These are phyloP conservation scores for Mustela nigripes DNA, from an alignment of 2,113 vertebrate species.

Conservation along the genomic window DNA sequence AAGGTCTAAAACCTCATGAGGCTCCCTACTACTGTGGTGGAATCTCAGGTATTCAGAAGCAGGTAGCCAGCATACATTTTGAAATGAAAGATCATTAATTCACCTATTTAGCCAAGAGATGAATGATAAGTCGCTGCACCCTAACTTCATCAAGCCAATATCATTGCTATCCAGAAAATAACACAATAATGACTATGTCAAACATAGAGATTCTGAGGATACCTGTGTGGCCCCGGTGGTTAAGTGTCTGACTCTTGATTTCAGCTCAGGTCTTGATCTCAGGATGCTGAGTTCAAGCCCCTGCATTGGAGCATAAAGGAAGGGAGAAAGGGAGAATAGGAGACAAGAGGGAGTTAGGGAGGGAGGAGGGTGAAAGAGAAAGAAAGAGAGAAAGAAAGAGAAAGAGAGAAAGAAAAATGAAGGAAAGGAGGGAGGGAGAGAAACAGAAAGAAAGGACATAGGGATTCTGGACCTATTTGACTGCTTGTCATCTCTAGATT, in stretches of 20 bases:
- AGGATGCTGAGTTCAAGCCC: too few relatives aligned
- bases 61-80: not conserved
- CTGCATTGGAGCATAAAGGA: too few relatives aligned
- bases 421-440: too few relatives aligned
- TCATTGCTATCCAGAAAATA: not conserved
- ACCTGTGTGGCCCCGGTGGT: not conserved
- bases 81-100: not conserved
- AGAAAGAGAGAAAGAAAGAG: too few relatives aligned
- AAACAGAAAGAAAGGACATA: not conserved
- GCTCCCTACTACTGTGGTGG: not conserved
- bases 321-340: too few relatives aligned
- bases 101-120: not conserved
- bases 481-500: not conserved
- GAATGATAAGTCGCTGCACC: not conserved
- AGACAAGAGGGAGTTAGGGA: too few relatives aligned
- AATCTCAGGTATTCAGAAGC: not conserved
- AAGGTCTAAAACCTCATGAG: not conserved
- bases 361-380: too few relatives aligned
- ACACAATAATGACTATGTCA: not conserved
- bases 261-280: too few relatives aligned
- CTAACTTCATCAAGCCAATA: not conserved
- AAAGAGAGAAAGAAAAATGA: too few relatives aligned
- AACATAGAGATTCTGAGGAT: not conserved
- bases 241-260: not conserved
- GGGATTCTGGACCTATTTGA: not conserved